Conservation (phyloP, 2,113 vertebrate genomes). For the Abramis brama region DNA sequence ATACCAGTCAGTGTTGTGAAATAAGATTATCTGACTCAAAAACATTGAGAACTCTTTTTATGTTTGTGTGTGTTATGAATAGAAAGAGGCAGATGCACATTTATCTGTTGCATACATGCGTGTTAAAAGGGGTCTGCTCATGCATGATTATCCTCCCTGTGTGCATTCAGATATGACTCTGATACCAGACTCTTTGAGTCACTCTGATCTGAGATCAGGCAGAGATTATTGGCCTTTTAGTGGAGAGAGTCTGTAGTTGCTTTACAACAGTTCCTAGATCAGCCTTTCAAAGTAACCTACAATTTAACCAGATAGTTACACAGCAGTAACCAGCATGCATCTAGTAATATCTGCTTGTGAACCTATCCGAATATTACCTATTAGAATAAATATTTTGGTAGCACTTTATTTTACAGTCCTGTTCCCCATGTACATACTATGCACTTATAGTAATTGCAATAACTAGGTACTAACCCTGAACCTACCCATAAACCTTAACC, state of each 20-base stretch:
- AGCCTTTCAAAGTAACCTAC: background rate
- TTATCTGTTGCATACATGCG: background rate
- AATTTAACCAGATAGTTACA: background rate
- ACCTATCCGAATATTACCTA: no score
- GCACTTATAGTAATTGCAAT: no score
- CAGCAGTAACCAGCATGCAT: background rate
- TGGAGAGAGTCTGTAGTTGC: background rate
- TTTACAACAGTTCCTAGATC: background rate
- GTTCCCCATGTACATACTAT: no score
- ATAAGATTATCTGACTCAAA: background rate
- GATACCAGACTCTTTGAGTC: background rate
- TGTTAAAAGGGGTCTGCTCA: background rate
- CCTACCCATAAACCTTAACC: no score
- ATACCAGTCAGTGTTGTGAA: background rate
- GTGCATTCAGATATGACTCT: constrained; percentile 3
- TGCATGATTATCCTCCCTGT: background rate
- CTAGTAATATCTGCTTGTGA: background rate
- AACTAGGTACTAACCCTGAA: no score
- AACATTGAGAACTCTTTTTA: background rate
- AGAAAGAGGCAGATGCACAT: background rate
- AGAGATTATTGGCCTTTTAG: background rate
- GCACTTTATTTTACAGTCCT: no score
- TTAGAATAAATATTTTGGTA: constrained; percentile 9
- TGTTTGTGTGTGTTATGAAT: background rate
- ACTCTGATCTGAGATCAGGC: constrained; percentile 4